A percentile compares a stretch with the other conserved stretches of the same genome.
Evolutionary conservation across 2,797 vertebrate genomes (phyloP).

Genomic region (Rhinophrynus dorsalis): DNA sequence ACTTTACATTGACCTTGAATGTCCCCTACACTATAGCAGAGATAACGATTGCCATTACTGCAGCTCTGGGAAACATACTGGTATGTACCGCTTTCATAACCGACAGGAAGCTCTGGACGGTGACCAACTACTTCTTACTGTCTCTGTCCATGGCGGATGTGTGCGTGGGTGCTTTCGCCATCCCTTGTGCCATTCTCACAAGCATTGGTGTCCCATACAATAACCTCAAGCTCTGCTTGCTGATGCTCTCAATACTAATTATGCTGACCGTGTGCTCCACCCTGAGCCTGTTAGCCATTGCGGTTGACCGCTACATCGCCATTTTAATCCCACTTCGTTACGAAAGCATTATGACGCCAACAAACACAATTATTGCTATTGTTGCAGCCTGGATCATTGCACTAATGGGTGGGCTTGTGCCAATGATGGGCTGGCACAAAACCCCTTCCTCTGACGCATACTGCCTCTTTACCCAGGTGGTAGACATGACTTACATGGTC

Average conservation of each 20-base stretch:
- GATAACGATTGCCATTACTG: conserved; percentile 70
- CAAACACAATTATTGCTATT: conserved; percentile 67
- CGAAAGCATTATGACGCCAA: conserved; percentile 66
- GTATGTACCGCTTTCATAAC: conserved; percentile 70
- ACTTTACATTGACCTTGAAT: conserved; percentile 54
- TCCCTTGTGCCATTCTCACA: conserved; percentile 76
- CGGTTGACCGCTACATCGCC: conserved; percentile 75
- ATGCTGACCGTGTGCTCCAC: conserved; percentile 79
- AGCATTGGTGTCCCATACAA: conserved; percentile 67
- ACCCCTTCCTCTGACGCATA: conserved; percentile 49
- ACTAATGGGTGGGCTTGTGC: conserved; percentile 66
- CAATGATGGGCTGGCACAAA: conserved; percentile 78
- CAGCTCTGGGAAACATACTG: conserved; percentile 67
- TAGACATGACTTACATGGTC: conserved; percentile 72
- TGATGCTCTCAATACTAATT: conserved; percentile 76
- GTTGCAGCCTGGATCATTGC: conserved; percentile 66
- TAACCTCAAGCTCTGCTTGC: conserved; percentile 70
- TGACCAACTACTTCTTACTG: conserved; percentile 79
- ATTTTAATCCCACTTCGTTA: conserved; percentile 78
- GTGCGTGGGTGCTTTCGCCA: conserved; percentile 72
- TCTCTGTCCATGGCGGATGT: conserved; percentile 74
- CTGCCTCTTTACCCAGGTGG: conserved; percentile 67
- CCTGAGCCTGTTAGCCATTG: conserved; percentile 75
- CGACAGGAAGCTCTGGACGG: conserved; percentile 68
- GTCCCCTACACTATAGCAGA: conserved; percentile 68